Evolutionary conservation across 1,140 invertebrate species (phyloP).

Genomic region (Eciton burchellii): DNA sequence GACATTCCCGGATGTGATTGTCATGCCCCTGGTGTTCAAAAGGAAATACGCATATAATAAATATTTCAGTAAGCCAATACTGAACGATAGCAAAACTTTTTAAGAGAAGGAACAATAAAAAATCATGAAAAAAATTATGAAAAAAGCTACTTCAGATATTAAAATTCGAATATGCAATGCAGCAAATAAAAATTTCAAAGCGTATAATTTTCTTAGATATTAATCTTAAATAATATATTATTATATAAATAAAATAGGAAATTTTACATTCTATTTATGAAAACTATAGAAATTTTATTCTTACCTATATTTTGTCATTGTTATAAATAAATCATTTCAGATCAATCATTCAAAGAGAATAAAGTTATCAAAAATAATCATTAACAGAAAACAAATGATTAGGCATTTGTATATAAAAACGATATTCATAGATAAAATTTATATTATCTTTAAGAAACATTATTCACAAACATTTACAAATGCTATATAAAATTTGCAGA

Average conservation of each 20-base stretch:
- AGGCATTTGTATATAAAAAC: constrained; percentile 1
- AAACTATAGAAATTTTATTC: background rate
- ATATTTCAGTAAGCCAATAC: no score
- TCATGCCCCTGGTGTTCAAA: constrained; percentile 87
- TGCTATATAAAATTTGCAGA: background rate
- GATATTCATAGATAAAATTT: background rate
- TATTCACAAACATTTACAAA: background rate
- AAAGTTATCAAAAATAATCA: background rate
- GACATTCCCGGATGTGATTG: constrained; percentile 97
- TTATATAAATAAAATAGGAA: background rate
- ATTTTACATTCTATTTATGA: background rate
- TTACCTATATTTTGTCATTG: background rate
- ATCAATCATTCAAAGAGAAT: background rate
- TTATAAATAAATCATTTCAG: constrained; percentile 4
- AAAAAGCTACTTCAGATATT: background rate
- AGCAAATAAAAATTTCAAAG: background rate
- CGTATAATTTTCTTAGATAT: background rate
- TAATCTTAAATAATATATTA: constrained; percentile 3
- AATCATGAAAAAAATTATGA: no score
- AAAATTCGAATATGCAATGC: background rate
- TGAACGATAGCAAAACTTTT: no score
- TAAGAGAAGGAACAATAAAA: background rate
- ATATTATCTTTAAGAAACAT: no score
- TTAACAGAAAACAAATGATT: background rate
- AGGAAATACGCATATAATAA: background rate